Evolutionary conservation across 2,797 vertebrate species (phyloP), one percentile per base, ranked within the genome.

Genomic region (Molossus molossus): DNA sequence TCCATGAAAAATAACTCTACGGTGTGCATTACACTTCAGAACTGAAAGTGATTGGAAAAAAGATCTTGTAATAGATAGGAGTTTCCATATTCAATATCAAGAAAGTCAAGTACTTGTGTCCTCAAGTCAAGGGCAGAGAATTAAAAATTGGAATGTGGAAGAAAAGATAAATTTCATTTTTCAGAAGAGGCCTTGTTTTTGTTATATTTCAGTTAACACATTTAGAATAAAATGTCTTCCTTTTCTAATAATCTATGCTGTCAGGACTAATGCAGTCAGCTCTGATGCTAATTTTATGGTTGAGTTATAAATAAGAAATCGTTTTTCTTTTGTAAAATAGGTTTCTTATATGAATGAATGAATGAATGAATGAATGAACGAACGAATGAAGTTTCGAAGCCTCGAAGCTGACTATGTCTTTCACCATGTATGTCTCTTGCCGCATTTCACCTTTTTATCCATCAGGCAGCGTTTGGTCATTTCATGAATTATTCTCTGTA

Each of bases 401-500:
- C 72, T 87, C 18, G 1, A 60, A 37, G 55, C 9, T 72, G n/a
- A 18, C n/a, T 73, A 29, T 55, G 72, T 72, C 65, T 65, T 92
- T 96, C 45, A 25, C 27, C 50, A 23, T 37, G 14, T 45, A 62
- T 95, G 21, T 94, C 37, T 97, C 72, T 90, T 88, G 58, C 37
- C 50, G 93, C 90, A 15, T 93, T 86, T 50, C 6, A 75, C 37
- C 29, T 84, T 95, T 69, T 93, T 87, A 77, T 93, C 60, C 84
- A 37, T 58, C 76, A 89, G 87, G 58, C 53, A 88, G 12, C 82
- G 95, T 97, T 97, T 95, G 94, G 65, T 92, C 69, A 96, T 93
- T 80, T 95, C 81, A 94, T 94, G 85, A 96, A 96, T 96, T 96
- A 95, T 94, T 96, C 82, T 96, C 94, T 96, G 81, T 94, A 58